Percentiles rank a stretch among this genome's conserved stretches.
These are phyloP conservation scores for Beris morrisii DNA, from an alignment of 2,888 invertebrate genomes.

Conservation along the genomic window DNA sequence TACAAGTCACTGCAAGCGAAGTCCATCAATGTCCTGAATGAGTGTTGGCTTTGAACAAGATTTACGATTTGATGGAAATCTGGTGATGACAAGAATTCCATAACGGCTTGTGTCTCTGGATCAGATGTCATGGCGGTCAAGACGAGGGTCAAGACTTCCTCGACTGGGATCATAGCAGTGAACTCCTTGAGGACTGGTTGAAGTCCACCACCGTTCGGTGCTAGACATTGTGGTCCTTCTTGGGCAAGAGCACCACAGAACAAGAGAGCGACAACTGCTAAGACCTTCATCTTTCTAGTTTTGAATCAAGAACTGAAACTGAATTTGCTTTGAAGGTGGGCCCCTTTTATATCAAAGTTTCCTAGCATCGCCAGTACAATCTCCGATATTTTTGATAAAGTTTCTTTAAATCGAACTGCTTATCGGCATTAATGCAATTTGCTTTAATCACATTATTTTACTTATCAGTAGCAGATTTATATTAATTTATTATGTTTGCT, in stretches of 20 bases:
- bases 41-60: slow-evolving; percentile 5
- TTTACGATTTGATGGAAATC: slow-evolving; percentile 32
- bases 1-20: slow-evolving; percentile 32
- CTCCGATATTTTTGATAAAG: too few species aligned
- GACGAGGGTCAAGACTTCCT: slow-evolving; percentile 19
- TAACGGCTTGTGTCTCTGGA: slow-evolving; percentile 33
- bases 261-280: slow-evolving; percentile 19
- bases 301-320: slow-evolving; percentile 18
- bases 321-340: neutral
- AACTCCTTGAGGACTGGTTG: slow-evolving; percentile 29
- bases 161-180: slow-evolving; percentile 19
- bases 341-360: slow-evolving; percentile 2
- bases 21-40: slow-evolving; percentile 11
- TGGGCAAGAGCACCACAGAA: slow-evolving; percentile 16
- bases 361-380: neutral
- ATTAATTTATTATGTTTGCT: too few species aligned
- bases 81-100: slow-evolving; percentile 32
- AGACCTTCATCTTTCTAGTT: slow-evolving; percentile 3
- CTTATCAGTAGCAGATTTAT: too few species aligned
- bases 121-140: slow-evolving; percentile 29
- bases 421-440: too few species aligned
- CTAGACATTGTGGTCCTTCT: slow-evolving; percentile 31
- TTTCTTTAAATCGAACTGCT: too few species aligned
- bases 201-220: slow-evolving; percentile 33
- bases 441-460: too few species aligned